phyloP scores from a whole-genome alignment of 2,888 invertebrate genomes.

The Tuta absoluta region DNA sequence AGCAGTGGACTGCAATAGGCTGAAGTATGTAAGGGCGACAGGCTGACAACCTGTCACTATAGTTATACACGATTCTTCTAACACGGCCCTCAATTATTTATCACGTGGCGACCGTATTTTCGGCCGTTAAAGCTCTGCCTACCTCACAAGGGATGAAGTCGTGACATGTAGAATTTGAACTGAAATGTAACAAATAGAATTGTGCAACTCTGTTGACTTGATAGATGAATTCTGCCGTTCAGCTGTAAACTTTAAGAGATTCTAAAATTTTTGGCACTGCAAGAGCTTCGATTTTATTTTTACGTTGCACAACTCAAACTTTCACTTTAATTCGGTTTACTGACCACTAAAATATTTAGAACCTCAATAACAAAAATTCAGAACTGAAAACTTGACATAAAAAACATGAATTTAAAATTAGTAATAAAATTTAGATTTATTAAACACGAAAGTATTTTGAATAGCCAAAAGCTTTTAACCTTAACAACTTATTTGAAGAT shows the following conservation, averaged over 20 bases:
- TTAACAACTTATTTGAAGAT: no score
- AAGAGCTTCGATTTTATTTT: constrained; percentile 7
- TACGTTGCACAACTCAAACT: not conserved
- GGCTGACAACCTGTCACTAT: no score
- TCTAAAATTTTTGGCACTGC: not conserved
- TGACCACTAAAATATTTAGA: not conserved
- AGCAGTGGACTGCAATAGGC: no score
- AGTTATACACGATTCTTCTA: no score
- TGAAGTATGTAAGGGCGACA: no score
- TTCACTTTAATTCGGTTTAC: constrained; percentile 1
- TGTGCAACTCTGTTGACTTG: constrained; percentile 10
- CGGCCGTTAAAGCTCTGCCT: no score
- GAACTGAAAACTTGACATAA: not conserved
- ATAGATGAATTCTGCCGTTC: not conserved
- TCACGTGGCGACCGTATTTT: no score
- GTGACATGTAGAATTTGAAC: not conserved
- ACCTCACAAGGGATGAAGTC: no score
- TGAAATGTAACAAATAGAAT: not conserved
- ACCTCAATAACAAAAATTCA: not conserved
- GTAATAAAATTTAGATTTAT: no score
- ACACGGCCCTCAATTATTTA: no score
- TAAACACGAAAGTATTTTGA: no score
- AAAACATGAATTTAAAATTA: not conserved
- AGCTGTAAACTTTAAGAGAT: not conserved
- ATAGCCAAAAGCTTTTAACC: no score